These are phyloP conservation scores for Subacronicta megacephala DNA, from an alignment of 2,888 invertebrate genomes.

Conservation along the genomic window DNA sequence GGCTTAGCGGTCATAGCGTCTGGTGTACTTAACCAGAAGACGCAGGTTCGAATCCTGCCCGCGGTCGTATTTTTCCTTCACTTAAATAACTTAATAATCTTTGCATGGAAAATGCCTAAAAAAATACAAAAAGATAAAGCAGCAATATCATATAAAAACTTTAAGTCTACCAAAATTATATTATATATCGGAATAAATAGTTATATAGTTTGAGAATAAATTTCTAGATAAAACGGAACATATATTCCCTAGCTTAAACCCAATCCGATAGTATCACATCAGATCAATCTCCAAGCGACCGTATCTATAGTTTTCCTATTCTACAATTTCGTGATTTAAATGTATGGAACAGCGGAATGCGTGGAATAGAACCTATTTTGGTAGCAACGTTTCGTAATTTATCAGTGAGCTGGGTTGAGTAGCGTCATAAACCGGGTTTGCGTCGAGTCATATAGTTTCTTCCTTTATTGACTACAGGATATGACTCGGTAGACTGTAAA, in stretches of 20 bases:
- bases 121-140: no score
- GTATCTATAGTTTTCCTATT: slow-evolving; percentile 31
- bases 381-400: slow-evolving; percentile 14
- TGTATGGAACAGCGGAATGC: slow-evolving; percentile 32
- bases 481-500: background rate
- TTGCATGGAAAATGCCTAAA: no score
- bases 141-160: no score
- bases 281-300: slow-evolving; percentile 34
- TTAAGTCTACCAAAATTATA: no score
- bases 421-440: slow-evolving; percentile 8
- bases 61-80: no score
- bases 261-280: slow-evolving; percentile 31
- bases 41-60: no score
- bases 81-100: no score
- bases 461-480: background rate
- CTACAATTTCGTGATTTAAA: slow-evolving; percentile 42
- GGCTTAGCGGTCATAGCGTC: no score
- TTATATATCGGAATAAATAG: slow-evolving; percentile 19
- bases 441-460: background rate
- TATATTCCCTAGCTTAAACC: slow-evolving; percentile 19
- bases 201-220: slow-evolving; percentile 20
- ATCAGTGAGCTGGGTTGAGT: slow-evolving; percentile 18
- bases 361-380: slow-evolving; percentile 18
- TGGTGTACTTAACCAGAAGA: no score
- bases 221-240: slow-evolving; percentile 28